These are phyloP conservation scores for Tachysurus fulvidraco DNA, from an alignment of 2,113 vertebrate genomes.

Conservation along the genomic window DNA sequence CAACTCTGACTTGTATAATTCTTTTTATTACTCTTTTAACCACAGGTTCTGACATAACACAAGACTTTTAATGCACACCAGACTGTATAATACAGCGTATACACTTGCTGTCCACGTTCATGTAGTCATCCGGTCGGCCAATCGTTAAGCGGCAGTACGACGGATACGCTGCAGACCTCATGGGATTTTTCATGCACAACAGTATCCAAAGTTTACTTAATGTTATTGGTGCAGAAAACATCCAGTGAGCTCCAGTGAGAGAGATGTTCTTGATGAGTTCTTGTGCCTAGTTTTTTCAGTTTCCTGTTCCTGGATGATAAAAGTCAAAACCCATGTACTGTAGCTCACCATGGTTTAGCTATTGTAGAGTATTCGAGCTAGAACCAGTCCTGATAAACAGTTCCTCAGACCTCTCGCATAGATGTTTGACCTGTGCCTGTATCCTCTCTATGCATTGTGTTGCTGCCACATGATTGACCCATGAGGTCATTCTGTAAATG, in stretches of 20 bases:
- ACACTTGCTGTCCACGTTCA: not conserved
- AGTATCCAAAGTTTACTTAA: not conserved
- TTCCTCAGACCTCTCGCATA: not conserved
- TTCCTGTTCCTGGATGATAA: no score
- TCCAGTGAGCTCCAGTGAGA: not conserved
- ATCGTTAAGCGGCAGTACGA: not conserved
- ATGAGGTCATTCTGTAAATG: not conserved
- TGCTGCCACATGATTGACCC: not conserved
- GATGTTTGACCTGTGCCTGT: not conserved
- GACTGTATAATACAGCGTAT: not conserved
- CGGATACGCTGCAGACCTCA: not conserved
- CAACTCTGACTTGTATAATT: conserved; percentile 16
- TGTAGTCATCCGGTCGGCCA: not conserved
- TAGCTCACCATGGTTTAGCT: not conserved
- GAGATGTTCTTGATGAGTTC: not conserved
- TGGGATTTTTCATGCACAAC: not conserved
- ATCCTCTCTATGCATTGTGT: not conserved
- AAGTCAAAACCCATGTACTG: not conserved
- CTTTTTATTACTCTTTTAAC: conserved; percentile 43
- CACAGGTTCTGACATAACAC: conserved; percentile 1
- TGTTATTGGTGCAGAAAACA: not conserved
- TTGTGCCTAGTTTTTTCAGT: not conserved
- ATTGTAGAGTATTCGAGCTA: not conserved
- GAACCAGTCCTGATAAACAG: not conserved
- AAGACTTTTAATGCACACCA: not conserved